Evolutionary conservation across 2,888 invertebrate species (phyloP).

Genomic region (Drosophila tripunctata): DNA sequence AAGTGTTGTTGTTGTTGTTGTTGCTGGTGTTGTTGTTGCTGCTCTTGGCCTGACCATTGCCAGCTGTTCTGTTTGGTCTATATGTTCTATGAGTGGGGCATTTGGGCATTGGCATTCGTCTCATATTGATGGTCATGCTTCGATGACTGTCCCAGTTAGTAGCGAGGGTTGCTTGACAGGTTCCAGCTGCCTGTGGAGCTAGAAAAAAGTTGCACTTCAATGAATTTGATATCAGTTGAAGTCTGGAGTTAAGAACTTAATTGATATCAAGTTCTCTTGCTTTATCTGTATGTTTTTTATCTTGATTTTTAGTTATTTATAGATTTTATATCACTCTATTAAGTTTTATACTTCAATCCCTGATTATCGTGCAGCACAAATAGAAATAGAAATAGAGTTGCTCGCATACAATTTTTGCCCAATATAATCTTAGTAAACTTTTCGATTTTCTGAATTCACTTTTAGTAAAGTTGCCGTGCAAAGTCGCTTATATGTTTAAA

Average conservation of each 20-base stretch:
- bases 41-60: conserved; percentile 17
- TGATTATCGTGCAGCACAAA: no score
- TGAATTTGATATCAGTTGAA: not conserved
- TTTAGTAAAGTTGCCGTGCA: no score
- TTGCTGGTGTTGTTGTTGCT: conserved; percentile 16
- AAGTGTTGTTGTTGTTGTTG: conserved; percentile 26
- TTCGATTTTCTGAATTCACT: not conserved
- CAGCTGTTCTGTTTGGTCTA: not conserved
- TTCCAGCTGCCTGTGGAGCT: not conserved
- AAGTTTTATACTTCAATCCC: no score
- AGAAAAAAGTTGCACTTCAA: not conserved
- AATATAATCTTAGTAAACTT: no score
- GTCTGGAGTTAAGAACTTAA: no score
- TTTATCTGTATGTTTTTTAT: no score
- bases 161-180: conserved; percentile 41
- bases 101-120: conserved; percentile 55
- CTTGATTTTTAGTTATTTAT: no score
- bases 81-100: conserved; percentile 22
- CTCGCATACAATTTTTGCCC: no score
- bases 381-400: no score
- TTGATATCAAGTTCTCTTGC: no score
- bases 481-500: no score
- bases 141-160: conserved; percentile 1
- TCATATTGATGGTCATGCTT: conserved; percentile 70
- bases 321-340: no score